Evolutionary conservation across 2,888 invertebrate species (phyloP).

Genomic region (Chalcis sispes): DNA sequence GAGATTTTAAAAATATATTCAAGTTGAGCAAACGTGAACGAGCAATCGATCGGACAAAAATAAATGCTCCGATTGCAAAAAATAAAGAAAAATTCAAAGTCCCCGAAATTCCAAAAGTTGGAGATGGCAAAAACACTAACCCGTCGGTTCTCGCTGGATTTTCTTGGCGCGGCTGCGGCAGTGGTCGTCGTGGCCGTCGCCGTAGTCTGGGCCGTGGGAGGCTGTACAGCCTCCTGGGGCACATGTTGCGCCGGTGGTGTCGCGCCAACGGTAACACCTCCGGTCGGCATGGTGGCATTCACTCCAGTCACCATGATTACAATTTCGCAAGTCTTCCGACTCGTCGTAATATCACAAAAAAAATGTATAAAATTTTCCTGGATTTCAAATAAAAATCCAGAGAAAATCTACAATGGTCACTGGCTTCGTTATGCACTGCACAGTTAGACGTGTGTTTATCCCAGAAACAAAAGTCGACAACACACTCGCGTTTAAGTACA

Average conservation of each 20-base stretch:
- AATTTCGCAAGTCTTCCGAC: slow-evolving; percentile 39
- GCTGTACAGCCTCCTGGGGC: slow-evolving; percentile 75
- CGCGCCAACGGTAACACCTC: slow-evolving; percentile 73
- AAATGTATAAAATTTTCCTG: slow-evolving; percentile 20
- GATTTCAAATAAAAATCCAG: slow-evolving; percentile 9
- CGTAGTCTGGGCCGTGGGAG: slow-evolving; percentile 70
- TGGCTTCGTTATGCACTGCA: slow-evolving; percentile 33
- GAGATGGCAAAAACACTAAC: slow-evolving; percentile 68
- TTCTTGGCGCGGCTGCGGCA: slow-evolving; percentile 66
- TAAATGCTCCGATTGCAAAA: slow-evolving; percentile 5
- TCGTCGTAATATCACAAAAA: slow-evolving; percentile 6
- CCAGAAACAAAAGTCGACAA: background rate
- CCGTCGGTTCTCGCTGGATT: slow-evolving; percentile 76
- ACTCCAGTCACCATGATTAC: slow-evolving; percentile 74
- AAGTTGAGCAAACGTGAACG: background rate
- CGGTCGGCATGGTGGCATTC: slow-evolving; percentile 74
- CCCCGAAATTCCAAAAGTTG: background rate
- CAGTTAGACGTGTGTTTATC: slow-evolving; percentile 14
- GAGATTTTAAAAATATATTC: slow-evolving; percentile 17
- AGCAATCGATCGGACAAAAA: slow-evolving; percentile 25
- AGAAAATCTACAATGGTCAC: slow-evolving; percentile 24
- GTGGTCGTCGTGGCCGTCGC: slow-evolving; percentile 69
- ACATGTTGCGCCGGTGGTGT: slow-evolving; percentile 74
- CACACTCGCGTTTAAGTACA: slow-evolving; percentile 29
- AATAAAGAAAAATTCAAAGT: background rate